Evolutionary conservation across 2,888 invertebrate genomes (phyloP).

Genomic region (Apotomis capreana): DNA sequence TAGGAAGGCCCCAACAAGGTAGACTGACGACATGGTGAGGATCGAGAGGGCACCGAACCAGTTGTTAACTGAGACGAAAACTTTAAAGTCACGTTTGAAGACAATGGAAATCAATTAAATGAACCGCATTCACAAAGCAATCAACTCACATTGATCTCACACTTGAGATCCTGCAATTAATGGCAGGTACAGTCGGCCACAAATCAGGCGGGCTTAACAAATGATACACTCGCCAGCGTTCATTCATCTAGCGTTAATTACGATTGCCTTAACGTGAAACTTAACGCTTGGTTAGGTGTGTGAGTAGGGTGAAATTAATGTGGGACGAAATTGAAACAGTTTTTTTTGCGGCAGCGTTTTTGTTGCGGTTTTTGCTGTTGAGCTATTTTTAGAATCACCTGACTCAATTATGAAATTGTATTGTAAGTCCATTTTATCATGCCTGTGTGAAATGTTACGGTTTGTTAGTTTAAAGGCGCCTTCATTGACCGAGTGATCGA

Average conservation of each 20-base stretch:
- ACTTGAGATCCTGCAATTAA: constrained; percentile 26
- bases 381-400: neutral
- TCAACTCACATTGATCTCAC: neutral
- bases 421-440: neutral
- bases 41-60: no score
- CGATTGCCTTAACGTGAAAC: constrained; percentile 40
- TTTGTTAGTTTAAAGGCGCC: no score
- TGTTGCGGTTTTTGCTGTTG: constrained; percentile 6
- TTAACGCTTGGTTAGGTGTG: constrained; percentile 41
- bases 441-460: no score
- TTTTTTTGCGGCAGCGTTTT: constrained; percentile 28
- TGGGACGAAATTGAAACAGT: constrained; percentile 34
- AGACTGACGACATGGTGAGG: no score
- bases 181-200: constrained; percentile 38
- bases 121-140: constrained; percentile 3
- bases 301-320: constrained; percentile 41
- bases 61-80: no score
- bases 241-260: constrained; percentile 41
- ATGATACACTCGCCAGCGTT: constrained; percentile 40
- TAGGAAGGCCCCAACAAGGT: no score
- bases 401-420: neutral
- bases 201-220: constrained; percentile 39
- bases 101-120: neutral
- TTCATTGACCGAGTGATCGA: no score
- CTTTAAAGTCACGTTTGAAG: no score